Evolutionary conservation across 2,888 invertebrate genomes (phyloP).

Genomic region (Coremacera marginata): DNA sequence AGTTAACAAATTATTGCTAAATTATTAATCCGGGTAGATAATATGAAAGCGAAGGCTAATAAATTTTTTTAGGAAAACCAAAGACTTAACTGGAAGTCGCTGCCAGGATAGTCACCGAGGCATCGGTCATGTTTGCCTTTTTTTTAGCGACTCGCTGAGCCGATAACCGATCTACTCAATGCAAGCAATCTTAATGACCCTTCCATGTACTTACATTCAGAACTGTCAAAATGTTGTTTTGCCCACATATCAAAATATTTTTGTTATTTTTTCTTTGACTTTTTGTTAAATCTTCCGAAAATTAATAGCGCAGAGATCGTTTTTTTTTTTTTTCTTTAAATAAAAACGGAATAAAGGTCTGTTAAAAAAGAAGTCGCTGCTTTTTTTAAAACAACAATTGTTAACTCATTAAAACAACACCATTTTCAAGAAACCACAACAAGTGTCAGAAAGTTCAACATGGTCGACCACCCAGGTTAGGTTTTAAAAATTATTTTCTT

Average conservation of each 20-base stretch:
- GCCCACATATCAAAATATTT: slow-evolving; percentile 23
- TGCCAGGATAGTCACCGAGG: too few species aligned
- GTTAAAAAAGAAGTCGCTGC: not conserved
- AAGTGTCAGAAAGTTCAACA: slow-evolving; percentile 32
- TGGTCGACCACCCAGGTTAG: not conserved
- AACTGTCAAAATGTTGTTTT: slow-evolving; percentile 40
- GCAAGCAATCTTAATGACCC: not conserved
- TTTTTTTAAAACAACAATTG: not conserved
- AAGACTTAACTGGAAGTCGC: too few species aligned
- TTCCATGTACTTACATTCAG: not conserved
- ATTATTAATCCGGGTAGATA: too few species aligned
- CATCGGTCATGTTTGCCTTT: too few species aligned
- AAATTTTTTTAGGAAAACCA: too few species aligned
- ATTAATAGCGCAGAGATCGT: not conserved
- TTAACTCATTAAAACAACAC: not conserved
- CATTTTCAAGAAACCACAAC: not conserved
- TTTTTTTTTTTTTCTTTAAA: not conserved
- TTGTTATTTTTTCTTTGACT: too few species aligned
- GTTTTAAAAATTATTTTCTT: not conserved
- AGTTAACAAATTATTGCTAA: too few species aligned
- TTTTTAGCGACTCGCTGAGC: not conserved
- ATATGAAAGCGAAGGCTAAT: too few species aligned
- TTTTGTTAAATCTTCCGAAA: not conserved
- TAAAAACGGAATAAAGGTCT: not conserved
- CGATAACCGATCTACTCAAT: not conserved